A percentile compares a stretch with the other conserved stretches of the same genome.
phyloP scores from a whole-genome alignment of 2,113 vertebrate species.

The Callorhinus ursinus region DNA sequence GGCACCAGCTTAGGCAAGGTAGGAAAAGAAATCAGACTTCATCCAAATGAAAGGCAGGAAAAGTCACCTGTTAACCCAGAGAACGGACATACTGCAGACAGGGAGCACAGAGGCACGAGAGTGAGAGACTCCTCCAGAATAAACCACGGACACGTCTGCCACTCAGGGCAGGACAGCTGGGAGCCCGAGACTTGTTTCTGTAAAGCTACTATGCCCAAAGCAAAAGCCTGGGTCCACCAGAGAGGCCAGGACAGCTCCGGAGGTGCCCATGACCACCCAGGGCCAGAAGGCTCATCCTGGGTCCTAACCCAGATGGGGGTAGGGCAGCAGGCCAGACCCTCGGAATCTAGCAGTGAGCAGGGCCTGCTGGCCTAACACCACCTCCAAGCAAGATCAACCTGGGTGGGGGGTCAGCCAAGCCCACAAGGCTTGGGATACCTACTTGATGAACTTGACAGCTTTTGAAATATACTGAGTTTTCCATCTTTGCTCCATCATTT shows the following conservation, averaged over 20 bases:
- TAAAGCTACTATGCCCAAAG: not conserved
- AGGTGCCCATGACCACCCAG: accelerated
- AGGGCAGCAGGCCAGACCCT: not conserved
- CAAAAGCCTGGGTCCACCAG: accelerated
- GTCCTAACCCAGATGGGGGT: not conserved
- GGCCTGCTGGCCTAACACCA: not conserved
- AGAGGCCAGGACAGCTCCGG: not conserved
- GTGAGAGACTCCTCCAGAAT: not conserved
- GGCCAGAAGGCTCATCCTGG: not conserved
- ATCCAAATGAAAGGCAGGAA: not conserved
- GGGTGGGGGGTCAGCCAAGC: too few relatives aligned
- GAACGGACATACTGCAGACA: not conserved
- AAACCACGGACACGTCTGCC: not conserved
- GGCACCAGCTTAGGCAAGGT: not conserved
- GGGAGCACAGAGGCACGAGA: not conserved
- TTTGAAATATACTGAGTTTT: not conserved
- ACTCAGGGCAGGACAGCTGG: accelerated
- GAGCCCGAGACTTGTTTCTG: not conserved
- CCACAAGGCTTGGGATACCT: not conserved
- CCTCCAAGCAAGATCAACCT: not conserved
- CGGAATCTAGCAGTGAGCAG: not conserved
- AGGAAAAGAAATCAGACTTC: not conserved
- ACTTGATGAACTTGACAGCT: not conserved
- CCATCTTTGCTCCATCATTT: not conserved
- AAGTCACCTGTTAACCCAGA: not conserved